These are phyloP conservation scores for Drosophila fungiperda DNA, from an alignment of 2,888 invertebrate genomes.

Conservation along the genomic window DNA sequence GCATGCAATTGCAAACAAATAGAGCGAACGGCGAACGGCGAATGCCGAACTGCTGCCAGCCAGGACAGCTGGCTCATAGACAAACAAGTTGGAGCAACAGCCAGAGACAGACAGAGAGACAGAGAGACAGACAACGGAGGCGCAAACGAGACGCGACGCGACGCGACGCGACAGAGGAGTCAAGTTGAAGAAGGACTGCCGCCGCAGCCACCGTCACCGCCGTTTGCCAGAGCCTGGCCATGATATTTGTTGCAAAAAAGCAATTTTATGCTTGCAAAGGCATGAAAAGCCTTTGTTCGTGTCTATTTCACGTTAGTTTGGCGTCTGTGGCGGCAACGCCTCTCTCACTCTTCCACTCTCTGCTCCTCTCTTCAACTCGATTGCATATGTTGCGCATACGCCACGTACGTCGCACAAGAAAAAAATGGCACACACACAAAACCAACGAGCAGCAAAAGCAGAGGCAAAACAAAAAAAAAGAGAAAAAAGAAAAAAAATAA, in stretches of 20 bases:
- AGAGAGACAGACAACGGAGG: conserved; percentile 11
- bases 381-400: conserved; percentile 80
- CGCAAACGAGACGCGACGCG: not conserved
- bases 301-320: conserved; percentile 83
- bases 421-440: conserved; percentile 12
- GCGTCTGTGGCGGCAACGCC: conserved; percentile 66
- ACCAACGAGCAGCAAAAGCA: conserved; percentile 12
- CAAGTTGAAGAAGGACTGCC: conserved; percentile 24
- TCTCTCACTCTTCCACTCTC: conserved; percentile 15
- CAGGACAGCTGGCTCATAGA: conserved; percentile 44
- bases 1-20: conserved; percentile 80
- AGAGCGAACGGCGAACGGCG: conserved; percentile 42
- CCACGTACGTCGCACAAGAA: conserved; percentile 58
- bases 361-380: not conserved
- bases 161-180: conserved; percentile 6
- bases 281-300: conserved; percentile 82
- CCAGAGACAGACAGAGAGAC: conserved; percentile 24
- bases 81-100: conserved; percentile 45
- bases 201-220: conserved; percentile 13
- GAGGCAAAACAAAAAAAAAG: conserved; percentile 11
- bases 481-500: conserved; percentile 9
- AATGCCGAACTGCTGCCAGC: conserved; percentile 21
- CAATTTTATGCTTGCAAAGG: conserved; percentile 82
- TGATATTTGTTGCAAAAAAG: conserved; percentile 81
- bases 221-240: conserved; percentile 25